Evolutionary conservation across 2,113 vertebrate species (phyloP).

Genomic region (Solea solea): DNA sequence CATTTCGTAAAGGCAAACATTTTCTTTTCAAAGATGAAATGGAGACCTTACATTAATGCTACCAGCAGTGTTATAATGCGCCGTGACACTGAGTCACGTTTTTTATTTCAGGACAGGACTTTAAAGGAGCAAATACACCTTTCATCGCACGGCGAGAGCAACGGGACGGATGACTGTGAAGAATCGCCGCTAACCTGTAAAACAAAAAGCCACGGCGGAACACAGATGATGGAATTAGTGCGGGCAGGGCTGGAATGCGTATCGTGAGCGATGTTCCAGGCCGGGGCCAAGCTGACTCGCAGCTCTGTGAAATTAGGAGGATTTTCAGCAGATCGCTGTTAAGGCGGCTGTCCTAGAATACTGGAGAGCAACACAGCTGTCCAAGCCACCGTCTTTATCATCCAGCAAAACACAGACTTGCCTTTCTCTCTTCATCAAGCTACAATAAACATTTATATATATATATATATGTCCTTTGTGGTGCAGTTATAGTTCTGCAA

Average conservation of each 20-base stretch:
- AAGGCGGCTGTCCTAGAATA: slow-evolving; percentile 68
- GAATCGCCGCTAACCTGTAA: slow-evolving; percentile 63
- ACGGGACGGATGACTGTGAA: slow-evolving; percentile 60
- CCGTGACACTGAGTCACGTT: slow-evolving; percentile 53
- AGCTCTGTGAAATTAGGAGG: slow-evolving; percentile 74
- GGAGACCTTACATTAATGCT: slow-evolving; percentile 55
- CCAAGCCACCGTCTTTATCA: slow-evolving; percentile 49
- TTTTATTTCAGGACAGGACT: slow-evolving; percentile 56
- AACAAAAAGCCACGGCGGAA: slow-evolving; percentile 66
- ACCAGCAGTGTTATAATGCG: slow-evolving; percentile 29
- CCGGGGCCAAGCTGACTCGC: slow-evolving; percentile 59
- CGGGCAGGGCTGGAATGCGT: slow-evolving; percentile 70
- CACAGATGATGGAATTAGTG: slow-evolving; percentile 71
- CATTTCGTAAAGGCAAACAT: slow-evolving; percentile 56
- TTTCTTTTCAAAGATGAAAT: slow-evolving; percentile 54
- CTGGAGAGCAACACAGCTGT: slow-evolving; percentile 73
- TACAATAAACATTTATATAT: not conserved
- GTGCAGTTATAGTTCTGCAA: no score
- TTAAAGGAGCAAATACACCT: slow-evolving; percentile 64
- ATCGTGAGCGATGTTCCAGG: slow-evolving; percentile 70
- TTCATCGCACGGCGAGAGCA: slow-evolving; percentile 66
- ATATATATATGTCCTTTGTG: no score
- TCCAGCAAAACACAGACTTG: slow-evolving; percentile 13
- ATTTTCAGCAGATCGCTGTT: slow-evolving; percentile 69
- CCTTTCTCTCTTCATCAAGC: slow-evolving; percentile 2